Base-by-base conservation (phyloP, 2,888 invertebrate species). In the Teleiodes luculella region DNA sequence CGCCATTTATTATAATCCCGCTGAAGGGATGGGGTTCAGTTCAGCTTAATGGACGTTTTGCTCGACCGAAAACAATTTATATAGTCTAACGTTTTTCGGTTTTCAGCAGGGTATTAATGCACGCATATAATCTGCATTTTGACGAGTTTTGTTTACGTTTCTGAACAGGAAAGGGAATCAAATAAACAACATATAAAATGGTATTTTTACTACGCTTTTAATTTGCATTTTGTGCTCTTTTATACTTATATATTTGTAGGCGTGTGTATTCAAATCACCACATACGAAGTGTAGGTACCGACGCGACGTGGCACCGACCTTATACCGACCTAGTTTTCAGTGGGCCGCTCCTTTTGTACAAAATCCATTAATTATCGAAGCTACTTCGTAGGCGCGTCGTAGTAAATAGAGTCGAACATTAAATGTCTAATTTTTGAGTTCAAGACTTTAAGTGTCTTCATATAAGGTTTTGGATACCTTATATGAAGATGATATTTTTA, bases 1-100 rank as follows among this genome's bases (percentile, higher is more conserved):
- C 84, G 78, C 79, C 87, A 86, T 89, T 88, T 89, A 87, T 88
- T 87, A 88, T 85, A 81, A 86, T 85, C 81, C 82, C 70, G 72
- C 76, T 80, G 83, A 83, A 84, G 86, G 84, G 87, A 81, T 83
- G 84, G 86, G 88, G 86, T 83, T 85, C 82, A 84, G 79, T 76
- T 75, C 73, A 72, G 72, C 81, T 83, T 83, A 88, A 89, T 88
- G 87, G 87, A 84, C 79, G 83, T 86, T 89, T 89, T 89, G 88
- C 88, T 85, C 85, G 80, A 70, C 69, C 68, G 73, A 83, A 81
- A 79, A 80, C 74, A 77, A 78, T 77, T 84, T 83, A 84, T 78
- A 76, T 73, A 74, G 73, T 71, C 70, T 79, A 80, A 78, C 80
- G 77, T 81, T 83, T 83, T 77, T 67, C 65, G 71, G 75, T 74